A percentile compares a stretch with the other conserved stretches of the same genome.
Evolutionary conservation across 2,113 vertebrate species (phyloP).

Genomic region (Coracopsis vasa): DNA sequence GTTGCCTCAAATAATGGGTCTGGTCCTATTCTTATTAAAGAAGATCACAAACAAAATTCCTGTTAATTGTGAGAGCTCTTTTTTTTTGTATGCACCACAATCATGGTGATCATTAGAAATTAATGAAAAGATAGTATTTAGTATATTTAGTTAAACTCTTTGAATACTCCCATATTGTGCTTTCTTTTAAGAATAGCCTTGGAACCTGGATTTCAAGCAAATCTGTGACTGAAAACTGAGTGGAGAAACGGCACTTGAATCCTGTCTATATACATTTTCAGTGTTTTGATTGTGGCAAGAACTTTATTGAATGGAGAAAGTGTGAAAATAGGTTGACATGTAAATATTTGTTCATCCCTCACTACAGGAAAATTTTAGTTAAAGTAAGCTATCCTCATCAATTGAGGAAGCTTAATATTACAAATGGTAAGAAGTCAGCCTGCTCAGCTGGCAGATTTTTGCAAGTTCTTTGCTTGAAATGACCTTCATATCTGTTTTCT

Average conservation of each 20-base stretch:
- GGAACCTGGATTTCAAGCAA: not conserved
- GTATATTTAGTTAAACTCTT: not conserved
- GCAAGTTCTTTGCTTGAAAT: not conserved
- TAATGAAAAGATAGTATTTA: not conserved
- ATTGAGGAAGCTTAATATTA: not conserved
- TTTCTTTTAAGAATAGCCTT: not conserved
- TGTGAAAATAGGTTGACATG: not conserved
- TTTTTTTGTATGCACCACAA: not conserved
- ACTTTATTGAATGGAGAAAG: not conserved
- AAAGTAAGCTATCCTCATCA: not conserved
- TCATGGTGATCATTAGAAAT: not conserved
- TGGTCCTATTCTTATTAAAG: not conserved
- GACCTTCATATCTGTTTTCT: conserved; percentile 25
- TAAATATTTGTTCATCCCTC: not conserved
- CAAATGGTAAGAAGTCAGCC: not conserved
- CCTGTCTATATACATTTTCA: not conserved
- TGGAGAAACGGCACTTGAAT: not conserved
- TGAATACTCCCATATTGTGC: not conserved
- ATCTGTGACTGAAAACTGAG: not conserved
- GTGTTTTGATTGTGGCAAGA: not conserved
- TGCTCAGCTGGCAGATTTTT: not conserved
- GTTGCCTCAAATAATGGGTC: not conserved
- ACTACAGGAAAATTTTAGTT: not conserved
- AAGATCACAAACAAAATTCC: not conserved
- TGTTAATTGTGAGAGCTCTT: not conserved